Base-by-base conservation (phyloP, 2,797 vertebrate species). In the Bradypodion ventrale region DNA sequence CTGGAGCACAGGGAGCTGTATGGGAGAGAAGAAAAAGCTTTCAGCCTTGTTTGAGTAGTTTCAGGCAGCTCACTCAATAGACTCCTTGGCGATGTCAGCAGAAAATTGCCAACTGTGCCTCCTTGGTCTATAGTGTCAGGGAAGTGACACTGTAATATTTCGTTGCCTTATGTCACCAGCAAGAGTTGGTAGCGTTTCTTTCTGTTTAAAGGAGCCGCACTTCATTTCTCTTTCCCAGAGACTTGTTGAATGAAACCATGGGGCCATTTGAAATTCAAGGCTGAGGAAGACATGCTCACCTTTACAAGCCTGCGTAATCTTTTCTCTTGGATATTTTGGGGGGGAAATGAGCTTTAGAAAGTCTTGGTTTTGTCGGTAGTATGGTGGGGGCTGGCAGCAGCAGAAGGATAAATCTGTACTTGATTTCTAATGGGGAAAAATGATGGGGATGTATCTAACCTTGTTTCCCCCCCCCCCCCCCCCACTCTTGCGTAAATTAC, bases 71-170 rank as follows among this genome's bases (percentile, higher is more conserved):
- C 0, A 0, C 7, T 77, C 65, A 63, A 62, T 81, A 82, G 52
- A 75, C 73, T 91, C 76, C 68, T 89, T 78, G 77, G 83, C 88
- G 80, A 27, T 75, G 65, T 2, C 0, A 0, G n/a, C 77, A 88
- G 84, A 83, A 91, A 89, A 16, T 77, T 91, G 75, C 82, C 83
- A 82, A 2, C 49, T 83, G 52, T 75, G 9, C 46, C 74, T 0
- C 1, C 78, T 83, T 46, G 2, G 42, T 2, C 66, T 83, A 78
- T 1, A 0, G 4, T 81, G 79, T 77, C 77, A 46, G 7, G 32
- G 63, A 77, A 78, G 44, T 86, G 80, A 44, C 46, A 10, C 0
- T 66, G 68, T 78, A 80, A 44, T 78, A 9, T 44, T 92, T 90
- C 1, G 27, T 81, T 74, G 40, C 60, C 86, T 75, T 19, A 0